Conservation (phyloP, 2,888 invertebrate species). For the Leucoma salicis region DNA sequence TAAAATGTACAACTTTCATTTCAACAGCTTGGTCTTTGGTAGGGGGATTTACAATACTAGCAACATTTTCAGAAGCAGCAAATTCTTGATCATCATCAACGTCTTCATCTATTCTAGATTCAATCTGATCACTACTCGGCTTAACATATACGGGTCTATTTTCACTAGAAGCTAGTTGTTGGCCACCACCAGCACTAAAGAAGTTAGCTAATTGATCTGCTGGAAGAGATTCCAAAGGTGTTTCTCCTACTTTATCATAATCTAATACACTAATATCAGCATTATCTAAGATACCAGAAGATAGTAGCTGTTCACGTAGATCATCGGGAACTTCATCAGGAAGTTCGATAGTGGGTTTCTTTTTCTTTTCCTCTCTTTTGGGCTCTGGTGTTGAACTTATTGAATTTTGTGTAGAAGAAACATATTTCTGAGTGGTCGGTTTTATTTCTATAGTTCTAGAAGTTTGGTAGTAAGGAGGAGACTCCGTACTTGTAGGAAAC, state of each 20-base stretch:
- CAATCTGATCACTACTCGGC: slow-evolving; percentile 82
- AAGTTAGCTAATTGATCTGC: slow-evolving; percentile 94
- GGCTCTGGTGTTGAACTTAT: slow-evolving; percentile 67
- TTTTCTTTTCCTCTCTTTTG: slow-evolving; percentile 80
- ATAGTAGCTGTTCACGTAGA: slow-evolving; percentile 89
- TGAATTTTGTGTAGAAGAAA: slow-evolving; percentile 73
- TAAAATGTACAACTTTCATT: slow-evolving; percentile 92
- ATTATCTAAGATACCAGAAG: slow-evolving; percentile 92
- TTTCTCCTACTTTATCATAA: slow-evolving; percentile 94
- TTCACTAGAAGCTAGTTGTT: slow-evolving; percentile 87
- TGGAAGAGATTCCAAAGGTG: slow-evolving; percentile 90
- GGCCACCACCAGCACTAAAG: slow-evolving; percentile 90
- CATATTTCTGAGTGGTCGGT: slow-evolving; percentile 76
- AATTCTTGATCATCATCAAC: slow-evolving; percentile 79
- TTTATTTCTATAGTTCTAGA: slow-evolving; percentile 73
- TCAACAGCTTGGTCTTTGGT: slow-evolving; percentile 84
- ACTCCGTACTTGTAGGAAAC: slow-evolving; percentile 53
- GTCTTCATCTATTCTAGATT: slow-evolving; percentile 71
- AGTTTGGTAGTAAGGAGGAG: slow-evolving; percentile 66
- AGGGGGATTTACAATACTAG: slow-evolving; percentile 60
- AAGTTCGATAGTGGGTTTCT: slow-evolving; percentile 80
- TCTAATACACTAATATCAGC: slow-evolving; percentile 94
- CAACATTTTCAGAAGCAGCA: slow-evolving; percentile 79
- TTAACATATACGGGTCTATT: slow-evolving; percentile 85
- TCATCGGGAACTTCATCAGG: slow-evolving; percentile 96